Conservation (phyloP, 2,888 invertebrate species). For the Euzetes globulus region DNA sequence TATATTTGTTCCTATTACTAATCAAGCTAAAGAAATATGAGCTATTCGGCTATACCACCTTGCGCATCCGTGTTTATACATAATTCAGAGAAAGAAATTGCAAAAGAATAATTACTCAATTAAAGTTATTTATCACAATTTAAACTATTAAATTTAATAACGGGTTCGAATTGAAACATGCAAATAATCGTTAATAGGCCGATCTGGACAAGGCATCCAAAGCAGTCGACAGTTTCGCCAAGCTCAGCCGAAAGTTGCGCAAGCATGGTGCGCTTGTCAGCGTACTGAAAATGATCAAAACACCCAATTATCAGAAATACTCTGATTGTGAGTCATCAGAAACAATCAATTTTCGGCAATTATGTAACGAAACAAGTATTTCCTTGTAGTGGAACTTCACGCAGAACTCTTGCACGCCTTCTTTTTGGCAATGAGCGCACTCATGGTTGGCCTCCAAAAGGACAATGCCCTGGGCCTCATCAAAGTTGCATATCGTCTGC, state of each 20-base stretch:
- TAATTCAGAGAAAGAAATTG: too few species aligned
- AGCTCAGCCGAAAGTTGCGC: constrained; percentile 16
- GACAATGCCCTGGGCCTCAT: constrained; percentile 27
- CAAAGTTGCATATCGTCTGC: constrained; percentile 31
- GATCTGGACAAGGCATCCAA: constrained; percentile 26
- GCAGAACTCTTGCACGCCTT: constrained; percentile 30
- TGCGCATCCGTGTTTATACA: too few species aligned
- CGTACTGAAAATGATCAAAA: constrained; percentile 27
- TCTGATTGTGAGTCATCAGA: constrained; percentile 29
- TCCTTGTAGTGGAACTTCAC: constrained; percentile 30
- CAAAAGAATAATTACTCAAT: too few species aligned
- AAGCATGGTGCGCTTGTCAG: constrained; percentile 20
- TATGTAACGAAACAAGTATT: background rate
- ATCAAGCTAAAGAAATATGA: too few species aligned
- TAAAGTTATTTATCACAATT: too few species aligned
- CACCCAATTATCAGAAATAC: constrained; percentile 36
- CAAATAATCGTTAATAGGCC: too few species aligned
- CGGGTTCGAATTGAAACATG: too few species aligned
- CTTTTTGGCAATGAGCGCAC: constrained; percentile 5
- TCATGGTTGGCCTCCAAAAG: constrained; percentile 18
- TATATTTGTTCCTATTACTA: too few species aligned
- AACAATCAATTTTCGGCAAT: background rate
- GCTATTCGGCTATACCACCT: too few species aligned
- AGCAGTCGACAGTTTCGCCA: background rate
- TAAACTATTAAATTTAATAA: too few species aligned